Base-by-base conservation (phyloP, 2,888 invertebrate species). In the Erebia epiphron region DNA sequence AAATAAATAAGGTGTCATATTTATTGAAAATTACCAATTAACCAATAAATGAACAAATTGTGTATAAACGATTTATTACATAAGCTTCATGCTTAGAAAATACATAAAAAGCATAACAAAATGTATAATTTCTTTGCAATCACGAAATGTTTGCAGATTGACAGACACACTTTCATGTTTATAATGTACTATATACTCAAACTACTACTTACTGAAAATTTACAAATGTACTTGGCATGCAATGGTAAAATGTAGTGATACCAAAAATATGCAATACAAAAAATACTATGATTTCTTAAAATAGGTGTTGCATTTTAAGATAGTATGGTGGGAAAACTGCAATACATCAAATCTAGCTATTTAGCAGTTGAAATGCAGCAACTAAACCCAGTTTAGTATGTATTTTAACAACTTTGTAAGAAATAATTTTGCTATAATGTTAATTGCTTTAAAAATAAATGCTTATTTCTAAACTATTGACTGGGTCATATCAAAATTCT, bases 1-100 rank as follows among this genome's bases (percentile, higher is more conserved):
- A 89, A 83, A 85, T 81, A 87, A 89, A 89, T 85, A 89, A 87
- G 83, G 78, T 77, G 75, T 73, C 70, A 69, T 73, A 72, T 77
- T 79, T 76, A 76, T 77, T 71, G 43, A 76, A 73, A 73, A 63
- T 76, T 71, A 73, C 70, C 74, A 75, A 77, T 72, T 58, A 70
- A 74, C 66, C 68, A 57, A 68, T 3, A 26, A 62, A 57, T 26
- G 7, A 57, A 16, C 16, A 46, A 58, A 26, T 56, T 64, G 74
- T 75, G 67, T 43, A 14, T 68, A 67, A 76, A 76, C 77, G 69
- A 77, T 68, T 54, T 35, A 35, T 7, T 7, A 35, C 7, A 46
- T 62, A 62, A 74, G 77, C 75, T 68, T 46, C 69, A 16, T 57
- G n/a, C 66, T 35, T 35, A 18, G 54, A n/a, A 57, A n/a, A 26